phyloP scores from a whole-genome alignment of 30 jellyfish, hydroid and myxozoan species.

The Turritopsis rubra region DNA sequence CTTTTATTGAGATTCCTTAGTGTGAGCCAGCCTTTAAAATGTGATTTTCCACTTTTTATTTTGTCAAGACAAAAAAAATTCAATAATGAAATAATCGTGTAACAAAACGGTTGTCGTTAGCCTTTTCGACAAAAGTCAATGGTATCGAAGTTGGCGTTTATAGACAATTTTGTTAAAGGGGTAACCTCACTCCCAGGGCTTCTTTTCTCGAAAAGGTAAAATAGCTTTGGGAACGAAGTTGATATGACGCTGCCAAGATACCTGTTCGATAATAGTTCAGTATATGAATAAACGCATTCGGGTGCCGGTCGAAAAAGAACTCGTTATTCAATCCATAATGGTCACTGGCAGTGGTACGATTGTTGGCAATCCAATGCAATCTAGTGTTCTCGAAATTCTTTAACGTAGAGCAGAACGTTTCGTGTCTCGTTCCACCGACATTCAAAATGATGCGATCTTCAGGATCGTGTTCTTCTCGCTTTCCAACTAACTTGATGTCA shows the following conservation, averaged over 20 bases:
- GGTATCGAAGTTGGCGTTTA: too few relatives aligned
- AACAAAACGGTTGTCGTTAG: too few relatives aligned
- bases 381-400: background rate
- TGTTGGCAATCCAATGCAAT: background rate
- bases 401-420: background rate
- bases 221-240: too few relatives aligned
- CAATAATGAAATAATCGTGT: too few relatives aligned
- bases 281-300: background rate
- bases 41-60: too few relatives aligned
- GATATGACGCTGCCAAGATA: background rate
- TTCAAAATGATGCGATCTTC: background rate
- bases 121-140: too few relatives aligned
- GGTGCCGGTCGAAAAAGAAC: background rate
- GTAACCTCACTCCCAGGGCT: too few relatives aligned
- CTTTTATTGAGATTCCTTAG: too few relatives aligned
- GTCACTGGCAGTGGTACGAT: background rate
- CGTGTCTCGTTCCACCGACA: background rate
- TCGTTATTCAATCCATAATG: background rate
- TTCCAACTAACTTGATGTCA: background rate
- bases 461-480: background rate
- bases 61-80: too few relatives aligned
- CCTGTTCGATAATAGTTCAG: background rate
- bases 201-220: too few relatives aligned
- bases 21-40: too few relatives aligned
- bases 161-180: too few relatives aligned